Conservation (phyloP, 2,888 invertebrate genomes). For the Helleia helle region DNA sequence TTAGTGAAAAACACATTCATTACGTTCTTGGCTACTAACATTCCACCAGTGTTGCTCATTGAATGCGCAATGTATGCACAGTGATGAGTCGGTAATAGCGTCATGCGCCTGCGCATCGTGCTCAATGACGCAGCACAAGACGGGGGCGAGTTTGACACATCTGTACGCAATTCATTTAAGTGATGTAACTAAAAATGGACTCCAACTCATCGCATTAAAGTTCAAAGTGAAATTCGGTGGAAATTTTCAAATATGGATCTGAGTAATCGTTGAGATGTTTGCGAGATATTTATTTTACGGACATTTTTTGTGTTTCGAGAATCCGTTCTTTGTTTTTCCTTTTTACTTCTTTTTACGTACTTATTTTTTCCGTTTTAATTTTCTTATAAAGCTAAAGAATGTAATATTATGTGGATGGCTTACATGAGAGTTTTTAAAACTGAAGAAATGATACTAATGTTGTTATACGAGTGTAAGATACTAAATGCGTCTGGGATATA, state of each 20-base stretch:
- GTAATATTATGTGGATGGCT: too few species aligned
- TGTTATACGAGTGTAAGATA: too few species aligned
- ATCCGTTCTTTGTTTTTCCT: conserved; percentile 8
- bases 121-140: conserved; percentile 33
- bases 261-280: conserved; percentile 24
- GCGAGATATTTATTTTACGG: conserved; percentile 12
- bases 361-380: too few species aligned
- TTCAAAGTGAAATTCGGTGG: conserved; percentile 8
- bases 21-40: neutral
- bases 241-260: conserved; percentile 22
- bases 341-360: conserved; percentile 1
- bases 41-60: neutral
- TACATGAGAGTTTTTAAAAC: too few species aligned
- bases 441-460: too few species aligned
- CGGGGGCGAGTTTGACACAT: conserved; percentile 33
- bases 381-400: too few species aligned
- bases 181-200: conserved; percentile 9
- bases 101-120: conserved; percentile 28
- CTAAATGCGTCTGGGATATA: too few species aligned
- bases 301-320: conserved; percentile 10
- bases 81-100: neutral
- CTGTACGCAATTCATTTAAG: conserved; percentile 29
- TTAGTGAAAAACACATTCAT: conserved; percentile 1
- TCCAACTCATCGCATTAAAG: neutral
- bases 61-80: neutral